phyloP scores from a whole-genome alignment of 2,797 vertebrate species.

The Rhynchotus rufescens region DNA sequence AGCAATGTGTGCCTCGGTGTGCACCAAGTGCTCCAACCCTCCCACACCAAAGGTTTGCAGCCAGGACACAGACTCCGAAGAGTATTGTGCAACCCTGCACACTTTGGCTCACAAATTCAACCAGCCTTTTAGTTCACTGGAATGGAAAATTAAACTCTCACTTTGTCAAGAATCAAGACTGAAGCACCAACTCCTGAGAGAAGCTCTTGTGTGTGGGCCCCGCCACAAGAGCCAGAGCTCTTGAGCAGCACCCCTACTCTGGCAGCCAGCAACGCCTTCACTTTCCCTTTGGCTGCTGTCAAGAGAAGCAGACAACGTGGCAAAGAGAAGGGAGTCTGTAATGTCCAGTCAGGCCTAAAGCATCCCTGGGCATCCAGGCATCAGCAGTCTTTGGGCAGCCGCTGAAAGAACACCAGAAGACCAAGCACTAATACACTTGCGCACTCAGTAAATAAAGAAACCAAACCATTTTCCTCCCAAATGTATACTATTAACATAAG shows the following conservation, averaged over 20 bases:
- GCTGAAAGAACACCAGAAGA: neutral
- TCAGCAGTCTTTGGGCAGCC: neutral
- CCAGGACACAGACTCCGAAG: neutral
- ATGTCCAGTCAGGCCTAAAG: neutral
- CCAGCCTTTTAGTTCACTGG: neutral
- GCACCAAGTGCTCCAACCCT: neutral
- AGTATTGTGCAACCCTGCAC: neutral
- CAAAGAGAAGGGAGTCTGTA: neutral
- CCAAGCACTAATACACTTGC: neutral
- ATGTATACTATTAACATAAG: neutral
- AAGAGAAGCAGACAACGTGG: neutral
- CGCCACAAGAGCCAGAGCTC: neutral
- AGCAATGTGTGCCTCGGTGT: fast-evolving
- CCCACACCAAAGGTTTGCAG: neutral
- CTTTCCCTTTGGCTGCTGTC: fast-evolving
- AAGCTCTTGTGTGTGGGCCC: neutral
- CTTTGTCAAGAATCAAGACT: neutral
- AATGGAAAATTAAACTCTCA: neutral
- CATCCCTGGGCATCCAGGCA: fast-evolving
- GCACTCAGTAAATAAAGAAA: neutral
- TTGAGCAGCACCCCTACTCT: neutral
- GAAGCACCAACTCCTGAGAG: neutral
- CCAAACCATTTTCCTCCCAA: constrained; percentile 4
- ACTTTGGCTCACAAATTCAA: neutral
- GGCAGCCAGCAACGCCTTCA: neutral